Evolutionary conservation across 2,113 vertebrate species (phyloP).

Genomic region (Perca fluviatilis): DNA sequence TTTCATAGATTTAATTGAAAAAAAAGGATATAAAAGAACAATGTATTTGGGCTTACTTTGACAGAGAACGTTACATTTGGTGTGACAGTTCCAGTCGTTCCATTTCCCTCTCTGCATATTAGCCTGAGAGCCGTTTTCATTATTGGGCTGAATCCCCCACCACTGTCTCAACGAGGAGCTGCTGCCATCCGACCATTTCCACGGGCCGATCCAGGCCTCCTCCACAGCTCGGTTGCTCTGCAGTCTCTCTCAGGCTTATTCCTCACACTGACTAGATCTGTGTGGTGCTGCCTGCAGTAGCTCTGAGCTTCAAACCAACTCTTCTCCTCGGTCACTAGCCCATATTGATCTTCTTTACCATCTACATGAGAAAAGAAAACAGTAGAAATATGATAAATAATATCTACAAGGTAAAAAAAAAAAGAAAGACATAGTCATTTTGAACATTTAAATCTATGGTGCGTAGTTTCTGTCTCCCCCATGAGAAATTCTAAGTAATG

Average conservation of each 20-base stretch:
- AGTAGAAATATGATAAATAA: too few species aligned
- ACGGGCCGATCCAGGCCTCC: slow-evolving; percentile 42
- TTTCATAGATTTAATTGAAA: background rate
- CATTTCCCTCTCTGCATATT: background rate
- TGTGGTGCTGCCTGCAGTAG: slow-evolving; percentile 26
- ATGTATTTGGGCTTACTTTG: slow-evolving; percentile 3
- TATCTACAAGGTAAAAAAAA: too few species aligned
- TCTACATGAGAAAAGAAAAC: background rate
- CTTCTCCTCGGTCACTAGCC: background rate
- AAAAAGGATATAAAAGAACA: background rate
- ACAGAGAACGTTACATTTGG: background rate
- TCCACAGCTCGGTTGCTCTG: fast-evolving
- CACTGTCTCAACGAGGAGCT: background rate
- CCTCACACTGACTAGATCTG: slow-evolving; percentile 33
- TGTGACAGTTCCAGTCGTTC: background rate
- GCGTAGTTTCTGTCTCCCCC: too few species aligned
- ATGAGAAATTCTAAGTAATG: too few species aligned
- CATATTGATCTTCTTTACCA: background rate
- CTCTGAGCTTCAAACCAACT: slow-evolving; percentile 12
- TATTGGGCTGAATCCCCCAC: background rate
- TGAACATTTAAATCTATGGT: too few species aligned
- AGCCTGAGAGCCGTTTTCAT: background rate
- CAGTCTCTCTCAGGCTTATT: background rate
- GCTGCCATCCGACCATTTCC: slow-evolving; percentile 19
- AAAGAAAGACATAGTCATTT: too few species aligned